Base-by-base conservation (phyloP, 2,888 invertebrate genomes). In the Aethes cnicana region DNA sequence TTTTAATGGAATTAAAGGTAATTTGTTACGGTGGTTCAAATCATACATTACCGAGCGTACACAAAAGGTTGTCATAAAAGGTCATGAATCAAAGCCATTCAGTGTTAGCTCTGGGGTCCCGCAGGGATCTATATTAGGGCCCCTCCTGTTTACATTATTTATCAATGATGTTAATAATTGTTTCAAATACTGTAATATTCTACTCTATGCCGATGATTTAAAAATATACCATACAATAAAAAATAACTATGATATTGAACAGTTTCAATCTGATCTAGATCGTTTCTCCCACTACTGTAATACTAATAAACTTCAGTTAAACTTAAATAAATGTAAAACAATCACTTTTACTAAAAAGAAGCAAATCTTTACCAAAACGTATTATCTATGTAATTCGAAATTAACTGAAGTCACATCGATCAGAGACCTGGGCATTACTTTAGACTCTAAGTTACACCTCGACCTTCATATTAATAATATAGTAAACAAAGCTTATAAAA, bases 101-200 rank as follows among this genome's bases (percentile, higher is more conserved):
- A 3, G 5, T 8, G 49, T 56, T 11, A 47, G 26, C 1, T 59
- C 59, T 4, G 57, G 64, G 4, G 61, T 64, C 4, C 56, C 57
- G 0, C 64, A 63, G 17, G 62, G 63, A 3, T 61, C 57, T 5
- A 57, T 58, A 12, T 12, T 61, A 6, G 60, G 60, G 5, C 57
- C 59, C 12, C 14, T 58, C 5, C 28, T 59, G 4, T 59, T 62
- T 23, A 49, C 50, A 9, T 12, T 57, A 2, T 60, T 56, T 32
- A 56, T 61, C 11, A 61, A 59, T 41, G 58, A 58, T 23, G 36
- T 61, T n/a, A 16, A 16, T 14, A 12, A 37, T 6, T 56, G 59
- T 30, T 56, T 57, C 46, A 12, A 37, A 3, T 25, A 47, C 28
- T 39, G 44, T 25, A 36, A 53, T 2, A 56, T 52, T 11, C 32